Conservation (phyloP, 1,140 invertebrate genomes). For the Cherax destructor region DNA sequence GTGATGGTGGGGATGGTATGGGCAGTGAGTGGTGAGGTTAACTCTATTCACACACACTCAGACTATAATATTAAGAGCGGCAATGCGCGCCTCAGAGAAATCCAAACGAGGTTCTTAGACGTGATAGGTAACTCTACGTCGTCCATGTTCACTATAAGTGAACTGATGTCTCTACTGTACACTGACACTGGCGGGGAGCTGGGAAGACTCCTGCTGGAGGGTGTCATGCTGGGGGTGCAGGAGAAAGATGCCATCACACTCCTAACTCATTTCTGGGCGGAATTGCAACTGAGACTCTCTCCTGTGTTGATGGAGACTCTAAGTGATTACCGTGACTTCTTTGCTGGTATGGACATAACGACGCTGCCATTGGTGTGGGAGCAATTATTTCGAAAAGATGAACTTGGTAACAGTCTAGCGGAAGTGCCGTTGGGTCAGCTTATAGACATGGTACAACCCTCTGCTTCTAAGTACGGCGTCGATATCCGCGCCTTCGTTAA, state of each 20-base stretch:
- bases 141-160: not conserved
- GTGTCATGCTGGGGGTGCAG: conserved; percentile 34
- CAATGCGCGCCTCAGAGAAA: not conserved
- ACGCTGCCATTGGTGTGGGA: conserved; percentile 21
- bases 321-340: conserved; percentile 33
- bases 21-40: not conserved
- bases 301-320: conserved; percentile 2
- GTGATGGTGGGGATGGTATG: not conserved
- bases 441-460: conserved; percentile 52
- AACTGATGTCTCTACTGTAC: conserved; percentile 25
- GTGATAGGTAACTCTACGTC: conserved; percentile 25
- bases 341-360: conserved; percentile 3
- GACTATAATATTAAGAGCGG: not conserved
- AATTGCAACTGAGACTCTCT: conserved; percentile 20
- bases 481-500: conserved; percentile 44
- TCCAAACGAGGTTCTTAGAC: conserved; percentile 29
- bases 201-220: conserved; percentile 34
- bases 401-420: conserved; percentile 38
- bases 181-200: conserved; percentile 5
- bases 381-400: conserved; percentile 44
- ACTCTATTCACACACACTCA: not conserved
- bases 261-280: conserved; percentile 27
- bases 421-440: conserved; percentile 52
- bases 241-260: conserved; percentile 22
- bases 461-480: conserved; percentile 48